Base-by-base conservation (phyloP, 2,888 invertebrate genomes). In the Drosophila peninsularis region DNA sequence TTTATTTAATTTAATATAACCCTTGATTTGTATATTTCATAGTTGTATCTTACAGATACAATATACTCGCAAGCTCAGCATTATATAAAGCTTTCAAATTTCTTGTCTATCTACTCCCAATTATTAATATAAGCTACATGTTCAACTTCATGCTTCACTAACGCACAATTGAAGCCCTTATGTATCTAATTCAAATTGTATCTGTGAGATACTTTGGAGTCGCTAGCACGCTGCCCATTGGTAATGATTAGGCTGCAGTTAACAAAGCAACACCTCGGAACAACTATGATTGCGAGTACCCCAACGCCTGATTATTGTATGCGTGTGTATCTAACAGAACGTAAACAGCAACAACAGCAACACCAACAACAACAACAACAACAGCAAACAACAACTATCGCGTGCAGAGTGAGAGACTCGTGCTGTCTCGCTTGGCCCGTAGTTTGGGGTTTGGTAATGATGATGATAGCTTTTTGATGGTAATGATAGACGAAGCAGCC, bases 381-480 rank as follows among this genome's bases (percentile, higher is more conserved):
- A 42, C 17, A 57, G 50, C 57, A 57, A 57, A 49, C 58, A 68
- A 66, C 80, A 83, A 71, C 55, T 68, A 88, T 83, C 83, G 83
- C 83, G 88, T 83, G 83, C 84, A 75, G 36, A 75, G 75, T 68
- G 83, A 67, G 70, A 75, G 79, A 81, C 87, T 86, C 87, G 88
- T 88, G 83, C 86, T 80, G 62, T 68, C 62, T 62, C 53, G 56
- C 66, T 52, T 63, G 49, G 75, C 32, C 49, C 62, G 63, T 71
- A 62, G 66, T 74, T 71, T 62, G 62, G 54, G 56, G 62, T 47
- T 70, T 62, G 77, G 68, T 83, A 86, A 83, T 88, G 83, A 80
- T 89, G 89, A 89, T 88, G 89, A 88, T 88, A 82, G 85, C 76
- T 80, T 89, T 88, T 80, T 85, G 82, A 89, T 89, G 82, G 70